Evolutionary conservation across 1,140 invertebrate genomes (phyloP), one percentile per base, ranked within the genome.

Genomic region (Heliothis subflexa): DNA sequence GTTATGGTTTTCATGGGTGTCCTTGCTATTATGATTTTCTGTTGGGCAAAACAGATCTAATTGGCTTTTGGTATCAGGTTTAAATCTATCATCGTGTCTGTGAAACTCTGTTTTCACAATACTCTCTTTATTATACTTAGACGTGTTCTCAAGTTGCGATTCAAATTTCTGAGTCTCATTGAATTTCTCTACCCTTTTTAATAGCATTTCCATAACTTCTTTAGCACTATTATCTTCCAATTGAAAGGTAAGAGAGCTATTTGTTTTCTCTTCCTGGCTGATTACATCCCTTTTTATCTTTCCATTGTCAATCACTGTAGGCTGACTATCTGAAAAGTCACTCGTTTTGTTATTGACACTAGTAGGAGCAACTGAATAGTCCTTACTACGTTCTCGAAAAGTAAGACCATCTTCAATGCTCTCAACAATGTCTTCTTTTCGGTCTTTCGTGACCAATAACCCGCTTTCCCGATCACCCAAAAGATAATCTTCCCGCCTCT

Each of bases 1-100:
- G 47, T 88, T 78, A 66, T 88, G 80, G 80, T 86, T 90, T 59
- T 83, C 70, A 81, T 78, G 50, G 77, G 82, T 83, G n/a, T 89
- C 86, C 66, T 81, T 88, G 28, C 61, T 80, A 66, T 78, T 79
- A 62, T 90, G 88, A 81, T 62, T 79, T 74, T 86, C 88, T 25
- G 78, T 71, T 70, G 85, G 72, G 80, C 74, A 79, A 33, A 81
- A 76, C 70, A 85, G 79, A 54, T 88, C 85, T 62, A 83, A 71
- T 83, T 86, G 90, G 76, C 49, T 86, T 76, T 89, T 85, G 16
- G 68, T 82, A 68, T 83, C 81, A 72, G 85, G 55, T 74, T 82
- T 85, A 25, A 77, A 73, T 82, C 83, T 86, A 40, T 83, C 83
- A 57, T 88, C 85, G 66, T 88, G 83, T 28, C 80, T 84, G 47